phyloP scores from a whole-genome alignment of 2,797 vertebrate genomes.

The Bovichtus variegatus region DNA sequence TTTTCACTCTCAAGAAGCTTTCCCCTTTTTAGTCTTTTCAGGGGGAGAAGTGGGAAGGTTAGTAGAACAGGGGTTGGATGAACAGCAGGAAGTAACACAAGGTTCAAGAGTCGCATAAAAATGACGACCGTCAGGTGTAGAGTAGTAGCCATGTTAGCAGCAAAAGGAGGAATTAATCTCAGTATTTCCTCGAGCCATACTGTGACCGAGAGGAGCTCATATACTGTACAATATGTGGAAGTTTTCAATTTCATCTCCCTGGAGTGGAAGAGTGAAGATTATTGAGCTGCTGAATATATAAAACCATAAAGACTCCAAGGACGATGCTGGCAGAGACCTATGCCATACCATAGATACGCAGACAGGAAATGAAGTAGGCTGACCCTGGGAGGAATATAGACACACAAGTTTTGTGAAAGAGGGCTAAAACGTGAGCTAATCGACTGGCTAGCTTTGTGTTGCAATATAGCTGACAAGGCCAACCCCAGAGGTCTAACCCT shows the following conservation, averaged over 20 bases:
- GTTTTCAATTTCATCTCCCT: conserved; percentile 38
- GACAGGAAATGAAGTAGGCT: conserved; percentile 61
- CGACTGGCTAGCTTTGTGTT: conserved; percentile 18
- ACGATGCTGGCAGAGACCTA: conserved; percentile 26
- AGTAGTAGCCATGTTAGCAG: conserved; percentile 34
- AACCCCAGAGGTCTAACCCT: conserved; percentile 37
- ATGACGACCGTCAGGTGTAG: conserved; percentile 24
- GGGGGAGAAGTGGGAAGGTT: conserved; percentile 19
- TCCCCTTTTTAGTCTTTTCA: conserved; percentile 37
- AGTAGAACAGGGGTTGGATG: conserved; percentile 23
- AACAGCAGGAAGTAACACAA: conserved; percentile 32
- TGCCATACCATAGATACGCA: conserved; percentile 56
- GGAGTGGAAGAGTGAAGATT: conserved; percentile 40
- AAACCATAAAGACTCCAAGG: conserved; percentile 40
- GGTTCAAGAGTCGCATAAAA: conserved; percentile 47
- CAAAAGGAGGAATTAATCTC: conserved; percentile 44
- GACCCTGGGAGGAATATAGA: conserved; percentile 9
- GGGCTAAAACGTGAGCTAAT: conserved; percentile 26
- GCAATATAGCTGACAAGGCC: conserved; percentile 4
- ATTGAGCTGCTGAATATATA: conserved; percentile 46
- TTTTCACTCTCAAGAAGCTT: conserved; percentile 45
- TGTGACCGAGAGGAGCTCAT: conserved; percentile 44
- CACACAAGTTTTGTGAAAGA: conserved; percentile 17
- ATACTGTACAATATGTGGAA: conserved; percentile 42
- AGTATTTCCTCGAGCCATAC: conserved; percentile 26